Evolutionary conservation across 2,797 vertebrate species (phyloP).

Genomic region (Cossypha caffra): DNA sequence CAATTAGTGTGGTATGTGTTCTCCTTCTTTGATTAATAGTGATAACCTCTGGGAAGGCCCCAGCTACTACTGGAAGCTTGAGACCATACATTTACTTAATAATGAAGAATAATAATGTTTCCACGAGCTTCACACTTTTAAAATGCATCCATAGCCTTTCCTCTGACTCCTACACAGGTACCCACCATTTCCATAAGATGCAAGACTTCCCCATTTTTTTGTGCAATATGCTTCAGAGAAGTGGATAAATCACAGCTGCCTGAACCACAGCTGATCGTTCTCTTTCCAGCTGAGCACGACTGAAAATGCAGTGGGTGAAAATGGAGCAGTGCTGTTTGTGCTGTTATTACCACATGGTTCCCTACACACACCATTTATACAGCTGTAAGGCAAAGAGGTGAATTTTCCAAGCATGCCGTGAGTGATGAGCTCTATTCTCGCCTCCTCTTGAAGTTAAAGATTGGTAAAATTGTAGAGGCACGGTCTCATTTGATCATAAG

Average conservation of each 20-base stretch:
- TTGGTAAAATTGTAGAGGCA: background rate
- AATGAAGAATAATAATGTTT: background rate
- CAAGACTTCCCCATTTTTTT: background rate
- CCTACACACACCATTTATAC: background rate
- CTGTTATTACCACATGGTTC: background rate
- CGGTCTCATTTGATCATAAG: background rate
- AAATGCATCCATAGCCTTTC: background rate
- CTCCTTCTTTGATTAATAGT: background rate
- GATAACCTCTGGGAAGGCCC: background rate
- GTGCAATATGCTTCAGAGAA: background rate
- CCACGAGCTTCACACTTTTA: background rate
- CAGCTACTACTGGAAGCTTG: background rate
- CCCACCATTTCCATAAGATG: background rate
- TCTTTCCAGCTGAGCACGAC: background rate
- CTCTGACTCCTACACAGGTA: background rate
- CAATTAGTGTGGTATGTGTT: fast-evolving
- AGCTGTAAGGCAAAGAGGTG: background rate
- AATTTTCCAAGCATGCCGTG: background rate
- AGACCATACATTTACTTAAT: background rate
- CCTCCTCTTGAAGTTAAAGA: background rate
- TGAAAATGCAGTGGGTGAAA: background rate
- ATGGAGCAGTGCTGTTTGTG: background rate
- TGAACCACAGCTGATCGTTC: background rate
- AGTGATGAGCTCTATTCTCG: background rate
- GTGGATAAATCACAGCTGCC: background rate